Evolutionary conservation across 2,113 vertebrate genomes (phyloP).

Genomic region (Cyprinodon brontotheroides): DNA sequence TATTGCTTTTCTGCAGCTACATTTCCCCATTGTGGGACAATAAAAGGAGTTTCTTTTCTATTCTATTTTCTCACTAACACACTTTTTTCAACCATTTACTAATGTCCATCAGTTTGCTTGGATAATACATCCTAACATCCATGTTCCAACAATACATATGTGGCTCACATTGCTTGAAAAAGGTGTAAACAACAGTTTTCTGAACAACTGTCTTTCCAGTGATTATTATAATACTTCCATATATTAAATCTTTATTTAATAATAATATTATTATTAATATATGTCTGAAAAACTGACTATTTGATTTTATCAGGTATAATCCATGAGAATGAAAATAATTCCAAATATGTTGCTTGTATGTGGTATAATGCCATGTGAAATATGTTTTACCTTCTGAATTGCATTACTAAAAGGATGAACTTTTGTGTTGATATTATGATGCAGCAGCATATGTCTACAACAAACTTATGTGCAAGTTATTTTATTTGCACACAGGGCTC

Average conservation of each 20-base stretch:
- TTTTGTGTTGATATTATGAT: neutral
- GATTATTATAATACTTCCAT: neutral
- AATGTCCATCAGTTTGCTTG: neutral
- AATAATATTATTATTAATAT: neutral
- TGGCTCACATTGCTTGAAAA: neutral
- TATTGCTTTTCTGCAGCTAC: too few species aligned
- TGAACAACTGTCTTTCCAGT: neutral
- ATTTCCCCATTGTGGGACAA: too few species aligned
- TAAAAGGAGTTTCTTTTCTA: too few species aligned
- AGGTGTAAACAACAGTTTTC: neutral
- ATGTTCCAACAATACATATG: neutral
- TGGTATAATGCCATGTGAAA: neutral
- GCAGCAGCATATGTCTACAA: neutral
- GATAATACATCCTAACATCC: neutral
- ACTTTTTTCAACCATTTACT: neutral
- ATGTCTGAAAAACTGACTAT: neutral
- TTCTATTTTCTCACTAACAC: neutral
- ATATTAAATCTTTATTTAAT: neutral
- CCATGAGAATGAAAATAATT: neutral
- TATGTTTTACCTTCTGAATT: neutral
- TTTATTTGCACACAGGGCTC: constrained; percentile 43
- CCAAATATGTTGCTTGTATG: neutral
- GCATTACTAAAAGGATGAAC: neutral
- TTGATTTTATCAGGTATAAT: too few species aligned
- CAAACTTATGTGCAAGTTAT: constrained; percentile 15